phyloP scores from a whole-genome alignment of 2,113 vertebrate genomes.

The Indicator indicator region DNA sequence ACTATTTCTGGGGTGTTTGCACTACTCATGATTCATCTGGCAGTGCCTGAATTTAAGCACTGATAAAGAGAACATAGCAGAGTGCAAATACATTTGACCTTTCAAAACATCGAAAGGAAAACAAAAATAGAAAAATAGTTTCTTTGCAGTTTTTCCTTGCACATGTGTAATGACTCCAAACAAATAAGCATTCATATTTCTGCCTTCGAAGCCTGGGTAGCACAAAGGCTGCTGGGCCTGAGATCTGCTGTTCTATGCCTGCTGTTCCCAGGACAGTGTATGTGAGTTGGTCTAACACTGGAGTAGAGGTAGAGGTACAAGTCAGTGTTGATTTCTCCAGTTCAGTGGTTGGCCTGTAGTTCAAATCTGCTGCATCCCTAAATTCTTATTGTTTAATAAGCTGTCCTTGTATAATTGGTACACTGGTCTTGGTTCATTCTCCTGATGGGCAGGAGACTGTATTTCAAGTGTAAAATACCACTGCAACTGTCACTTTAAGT shows the following conservation, averaged over 20 bases:
- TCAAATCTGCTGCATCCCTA: not conserved
- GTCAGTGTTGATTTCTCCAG: not conserved
- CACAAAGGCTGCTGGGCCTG: not conserved
- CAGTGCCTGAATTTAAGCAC: not conserved
- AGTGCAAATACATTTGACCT: slow-evolving; percentile 45
- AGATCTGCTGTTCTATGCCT: not conserved
- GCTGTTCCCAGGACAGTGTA: not conserved
- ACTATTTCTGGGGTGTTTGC: not conserved
- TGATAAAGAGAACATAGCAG: slow-evolving; percentile 27
- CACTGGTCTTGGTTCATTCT: not conserved
- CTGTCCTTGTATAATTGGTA: not conserved
- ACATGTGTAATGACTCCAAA: not conserved
- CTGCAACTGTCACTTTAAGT: not conserved
- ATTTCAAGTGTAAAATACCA: not conserved
- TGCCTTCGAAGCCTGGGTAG: not conserved
- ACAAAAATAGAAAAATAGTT: slow-evolving; percentile 16
- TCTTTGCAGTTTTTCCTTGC: not conserved
- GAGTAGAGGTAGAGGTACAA: not conserved
- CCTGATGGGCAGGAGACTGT: not conserved
- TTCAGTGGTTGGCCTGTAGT: not conserved
- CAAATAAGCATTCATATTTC: not conserved
- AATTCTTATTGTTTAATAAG: not conserved
- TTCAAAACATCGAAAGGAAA: slow-evolving; percentile 5
- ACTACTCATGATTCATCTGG: not conserved
- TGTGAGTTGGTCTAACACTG: not conserved